These are phyloP conservation scores for Agrochola litura DNA, from an alignment of 2,888 invertebrate species.

Conservation along the genomic window DNA sequence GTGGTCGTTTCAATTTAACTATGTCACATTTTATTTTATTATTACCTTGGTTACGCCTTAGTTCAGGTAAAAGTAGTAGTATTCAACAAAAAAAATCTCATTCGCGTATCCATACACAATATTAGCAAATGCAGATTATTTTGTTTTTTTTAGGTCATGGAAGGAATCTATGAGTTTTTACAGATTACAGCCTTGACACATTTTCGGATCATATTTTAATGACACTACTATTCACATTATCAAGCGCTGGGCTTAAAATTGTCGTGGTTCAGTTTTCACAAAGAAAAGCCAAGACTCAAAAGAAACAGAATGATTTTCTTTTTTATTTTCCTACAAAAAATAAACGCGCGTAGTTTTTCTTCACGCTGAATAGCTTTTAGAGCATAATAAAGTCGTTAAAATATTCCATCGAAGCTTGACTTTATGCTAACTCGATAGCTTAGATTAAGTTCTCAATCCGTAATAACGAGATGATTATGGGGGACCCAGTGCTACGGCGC, in stretches of 20 bases:
- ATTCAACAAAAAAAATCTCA: neutral
- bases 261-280: neutral
- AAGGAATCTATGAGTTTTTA: neutral
- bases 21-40: slow-evolving; percentile 15
- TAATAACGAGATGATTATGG: slow-evolving; percentile 52
- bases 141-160: neutral
- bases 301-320: neutral
- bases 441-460: slow-evolving; percentile 44
- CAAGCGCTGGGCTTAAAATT: neutral
- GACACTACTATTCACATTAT: neutral
- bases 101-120: neutral
- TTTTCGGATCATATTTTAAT: neutral
- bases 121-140: neutral
- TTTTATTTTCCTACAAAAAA: neutral
- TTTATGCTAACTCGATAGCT: slow-evolving; percentile 37
- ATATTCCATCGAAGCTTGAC: slow-evolving; percentile 40
- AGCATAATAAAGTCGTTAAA: slow-evolving; percentile 44
- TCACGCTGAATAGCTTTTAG: slow-evolving; percentile 30
- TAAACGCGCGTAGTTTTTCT: slow-evolving; percentile 19
- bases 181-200: neutral
- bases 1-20: slow-evolving; percentile 6
- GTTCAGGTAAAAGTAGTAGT: neutral
- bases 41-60: neutral
- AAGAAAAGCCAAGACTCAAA: neutral
- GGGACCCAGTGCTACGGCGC: slow-evolving; percentile 4